Evolutionary conservation across 2,797 vertebrate species (phyloP).

Genomic region (Enteromius trimaculatus): DNA sequence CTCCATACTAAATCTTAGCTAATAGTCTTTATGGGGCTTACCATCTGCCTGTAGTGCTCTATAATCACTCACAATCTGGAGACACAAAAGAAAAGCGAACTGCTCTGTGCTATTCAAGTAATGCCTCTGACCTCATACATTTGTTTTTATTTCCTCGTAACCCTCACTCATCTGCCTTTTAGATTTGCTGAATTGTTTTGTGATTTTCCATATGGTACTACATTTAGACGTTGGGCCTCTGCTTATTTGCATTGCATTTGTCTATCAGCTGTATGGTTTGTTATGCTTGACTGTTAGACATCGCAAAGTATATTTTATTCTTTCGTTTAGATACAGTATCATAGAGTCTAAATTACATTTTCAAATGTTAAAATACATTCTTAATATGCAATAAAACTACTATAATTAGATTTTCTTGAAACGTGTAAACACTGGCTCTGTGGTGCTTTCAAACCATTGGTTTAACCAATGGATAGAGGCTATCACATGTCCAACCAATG

Average conservation of each 20-base stretch:
- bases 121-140: slow-evolving; percentile 19
- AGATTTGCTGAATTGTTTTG: slow-evolving; percentile 16
- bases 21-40: slow-evolving; percentile 57
- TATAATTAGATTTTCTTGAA: not conserved
- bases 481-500: not conserved
- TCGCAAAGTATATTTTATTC: not conserved
- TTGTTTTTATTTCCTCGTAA: not conserved
- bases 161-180: not conserved
- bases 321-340: not conserved
- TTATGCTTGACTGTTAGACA: not conserved
- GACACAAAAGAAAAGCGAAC: slow-evolving; percentile 9
- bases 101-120: slow-evolving; percentile 8
- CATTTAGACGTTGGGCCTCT: not conserved
- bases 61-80: slow-evolving; percentile 40
- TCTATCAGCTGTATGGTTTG: not conserved
- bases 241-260: not conserved
- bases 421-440: not conserved
- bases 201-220: not conserved
- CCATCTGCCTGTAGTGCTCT: slow-evolving; percentile 56
- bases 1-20: slow-evolving; percentile 57
- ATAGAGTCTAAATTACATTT: not conserved
- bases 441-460: not conserved
- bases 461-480: not conserved
- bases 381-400: no score
- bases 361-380: no score